These are phyloP conservation scores for Mesorhabditis spiculigera DNA, from an alignment of 2,888 invertebrate species.

Conservation along the genomic window DNA sequence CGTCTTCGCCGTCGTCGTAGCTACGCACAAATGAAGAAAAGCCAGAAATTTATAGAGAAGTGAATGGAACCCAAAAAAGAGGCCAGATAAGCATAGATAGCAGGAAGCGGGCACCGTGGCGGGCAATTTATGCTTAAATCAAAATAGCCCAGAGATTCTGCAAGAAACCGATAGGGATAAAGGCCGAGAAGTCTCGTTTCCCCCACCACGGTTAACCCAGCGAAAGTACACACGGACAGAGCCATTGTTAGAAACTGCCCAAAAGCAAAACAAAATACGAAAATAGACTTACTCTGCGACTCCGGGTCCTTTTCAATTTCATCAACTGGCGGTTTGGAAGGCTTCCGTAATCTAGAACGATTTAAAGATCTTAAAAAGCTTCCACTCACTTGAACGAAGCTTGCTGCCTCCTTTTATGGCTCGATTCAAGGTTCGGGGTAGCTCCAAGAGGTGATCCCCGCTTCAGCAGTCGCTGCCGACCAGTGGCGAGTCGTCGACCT, in stretches of 20 bases:
- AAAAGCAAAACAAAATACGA: background rate
- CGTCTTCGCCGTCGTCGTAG: background rate
- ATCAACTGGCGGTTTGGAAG: conserved; percentile 36
- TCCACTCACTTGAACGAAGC: conserved; percentile 36
- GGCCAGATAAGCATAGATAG: too few species aligned
- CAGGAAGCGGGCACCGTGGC: too few species aligned
- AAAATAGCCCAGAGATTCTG: too few species aligned
- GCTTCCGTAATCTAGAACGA: conserved; percentile 38
- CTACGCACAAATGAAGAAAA: background rate
- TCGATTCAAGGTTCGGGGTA: conserved; percentile 41
- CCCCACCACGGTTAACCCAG: too few species aligned
- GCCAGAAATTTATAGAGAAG: too few species aligned
- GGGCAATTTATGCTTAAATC: too few species aligned
- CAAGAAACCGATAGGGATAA: too few species aligned
- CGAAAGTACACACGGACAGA: background rate
- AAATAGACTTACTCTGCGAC: conserved; percentile 7
- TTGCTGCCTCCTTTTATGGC: conserved; percentile 37
- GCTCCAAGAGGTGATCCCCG: conserved; percentile 47
- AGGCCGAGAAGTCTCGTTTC: too few species aligned
- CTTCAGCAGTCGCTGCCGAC: conserved; percentile 56
- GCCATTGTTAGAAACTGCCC: background rate
- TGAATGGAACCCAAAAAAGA: too few species aligned
- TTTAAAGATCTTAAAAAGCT: background rate
- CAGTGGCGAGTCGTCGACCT: conserved; percentile 55
- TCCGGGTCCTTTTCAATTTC: conserved; percentile 32